Base-by-base conservation (phyloP, 1,140 invertebrate genomes). In the Coptotermes formosanus region DNA sequence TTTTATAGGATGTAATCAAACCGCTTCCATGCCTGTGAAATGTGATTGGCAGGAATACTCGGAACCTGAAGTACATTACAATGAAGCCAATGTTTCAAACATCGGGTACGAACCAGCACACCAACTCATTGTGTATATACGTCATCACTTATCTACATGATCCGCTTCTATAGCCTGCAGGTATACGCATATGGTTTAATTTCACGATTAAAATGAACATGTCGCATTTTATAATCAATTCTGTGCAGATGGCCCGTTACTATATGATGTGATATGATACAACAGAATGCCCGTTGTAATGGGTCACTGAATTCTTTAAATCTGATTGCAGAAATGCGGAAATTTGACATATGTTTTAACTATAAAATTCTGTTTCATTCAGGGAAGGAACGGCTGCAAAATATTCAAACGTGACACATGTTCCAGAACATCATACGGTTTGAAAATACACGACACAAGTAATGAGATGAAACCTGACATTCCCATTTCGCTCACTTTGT, bases 261-360 rank as follows among this genome's bases (percentile, higher is more conserved):
- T 9, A 55, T 55, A 21, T 75, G 64, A 6, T n/a, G 30, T 75
- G 64, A 6, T n/a, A 75, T 30, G n/a, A 25, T n/a, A 23, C 21
- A 64, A 64, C n/a, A 75, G 64, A 75, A 7, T 75, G 64, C 11
- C 16, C n/a, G 30, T 30, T 75, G 64, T 75, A 30, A 25, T 75
- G n/a, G 64, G n/a, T 75, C 64, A 75, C 25, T 75, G 64, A 75
- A 75, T 75, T 75, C 64, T 75, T 75, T 75, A 75, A 55, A 75
- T 75, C 64, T 8, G 25, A 75, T 75, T 25, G n/a, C n/a, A 30
- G 64, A 75, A 75, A 75, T 75, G 64, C 9, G 64, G 64, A 14
- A 75, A n/a, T 7, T 75, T 2, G 25, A 14, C 64, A 30, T n/a
- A 1, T 75, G 64, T 75, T 75, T 75, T n/a, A 75, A 11, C 14